Percentiles rank a stretch among this genome's conserved stretches.
Evolutionary conservation across 2,113 vertebrate species (phyloP).

Genomic region (Vidua macroura): DNA sequence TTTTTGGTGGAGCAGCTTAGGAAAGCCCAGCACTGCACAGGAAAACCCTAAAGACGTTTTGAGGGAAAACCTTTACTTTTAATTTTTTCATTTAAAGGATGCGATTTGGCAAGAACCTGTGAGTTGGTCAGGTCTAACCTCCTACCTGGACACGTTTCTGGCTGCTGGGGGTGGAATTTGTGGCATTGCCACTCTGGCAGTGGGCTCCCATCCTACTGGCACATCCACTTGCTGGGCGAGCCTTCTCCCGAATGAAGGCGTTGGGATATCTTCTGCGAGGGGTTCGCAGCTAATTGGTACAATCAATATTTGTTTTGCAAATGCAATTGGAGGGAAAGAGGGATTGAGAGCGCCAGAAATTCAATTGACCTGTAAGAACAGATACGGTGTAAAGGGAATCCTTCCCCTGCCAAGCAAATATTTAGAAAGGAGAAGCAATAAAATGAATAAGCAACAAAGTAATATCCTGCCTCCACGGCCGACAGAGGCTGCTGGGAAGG

Average conservation of each 20-base stretch:
- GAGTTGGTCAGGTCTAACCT: background rate
- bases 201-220: background rate
- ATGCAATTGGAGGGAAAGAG: slow-evolving; percentile 46
- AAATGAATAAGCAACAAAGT: slow-evolving; percentile 66
- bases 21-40: background rate
- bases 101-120: background rate
- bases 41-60: background rate
- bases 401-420: slow-evolving; percentile 66
- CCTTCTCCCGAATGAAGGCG: background rate
- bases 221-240: background rate
- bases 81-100: background rate
- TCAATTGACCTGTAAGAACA: slow-evolving; percentile 63
- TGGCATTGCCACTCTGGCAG: background rate
- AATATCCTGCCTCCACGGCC: slow-evolving; percentile 25
- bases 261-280: background rate
- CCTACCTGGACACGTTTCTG: background rate
- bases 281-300: slow-evolving; percentile 55
- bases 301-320: slow-evolving; percentile 69
- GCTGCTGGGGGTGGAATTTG: background rate
- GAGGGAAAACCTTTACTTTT: background rate
- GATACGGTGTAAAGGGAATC: slow-evolving; percentile 58
- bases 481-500: slow-evolving; percentile 18
- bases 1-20: background rate
- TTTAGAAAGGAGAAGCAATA: slow-evolving; percentile 68
- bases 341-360: slow-evolving; percentile 55